These are phyloP conservation scores for Palythoa grandiflora DNA, from an alignment of 92 coral and sea anemone species.

Conservation along the genomic window DNA sequence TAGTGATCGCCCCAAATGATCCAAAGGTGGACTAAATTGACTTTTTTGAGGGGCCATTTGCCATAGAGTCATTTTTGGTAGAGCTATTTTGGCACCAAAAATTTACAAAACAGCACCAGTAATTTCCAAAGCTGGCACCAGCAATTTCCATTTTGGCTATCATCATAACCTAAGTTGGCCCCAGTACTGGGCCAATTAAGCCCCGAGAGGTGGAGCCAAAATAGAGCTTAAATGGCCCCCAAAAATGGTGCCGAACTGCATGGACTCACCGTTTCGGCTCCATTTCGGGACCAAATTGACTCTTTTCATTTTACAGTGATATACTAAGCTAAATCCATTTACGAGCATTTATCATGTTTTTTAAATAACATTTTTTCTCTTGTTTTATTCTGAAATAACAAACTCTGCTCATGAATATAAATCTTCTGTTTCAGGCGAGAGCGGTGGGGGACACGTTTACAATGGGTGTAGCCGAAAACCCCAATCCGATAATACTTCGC, in stretches of 20 bases:
- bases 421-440: neutral
- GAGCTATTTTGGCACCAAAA: neutral
- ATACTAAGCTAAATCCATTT: neutral
- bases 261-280: too few relatives aligned
- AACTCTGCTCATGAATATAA: too few relatives aligned
- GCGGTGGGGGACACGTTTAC: constrained; percentile 23
- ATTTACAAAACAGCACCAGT: neutral
- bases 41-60: neutral
- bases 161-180: constrained; percentile 2
- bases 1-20: neutral
- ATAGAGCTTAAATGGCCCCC: neutral
- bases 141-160: neutral
- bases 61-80: neutral
- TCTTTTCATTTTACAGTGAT: too few relatives aligned
- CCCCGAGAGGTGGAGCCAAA: neutral
- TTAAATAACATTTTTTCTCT: neutral
- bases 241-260: neutral
- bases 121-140: neutral
- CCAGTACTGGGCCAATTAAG: neutral
- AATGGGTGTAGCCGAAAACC: constrained; percentile 30
- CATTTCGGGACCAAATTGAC: too few relatives aligned
- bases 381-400: too few relatives aligned
- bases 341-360: neutral
- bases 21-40: neutral
- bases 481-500: constrained; percentile 14